Evolutionary conservation across 2,113 vertebrate species (phyloP).

Genomic region (Accipiter cooperii): DNA sequence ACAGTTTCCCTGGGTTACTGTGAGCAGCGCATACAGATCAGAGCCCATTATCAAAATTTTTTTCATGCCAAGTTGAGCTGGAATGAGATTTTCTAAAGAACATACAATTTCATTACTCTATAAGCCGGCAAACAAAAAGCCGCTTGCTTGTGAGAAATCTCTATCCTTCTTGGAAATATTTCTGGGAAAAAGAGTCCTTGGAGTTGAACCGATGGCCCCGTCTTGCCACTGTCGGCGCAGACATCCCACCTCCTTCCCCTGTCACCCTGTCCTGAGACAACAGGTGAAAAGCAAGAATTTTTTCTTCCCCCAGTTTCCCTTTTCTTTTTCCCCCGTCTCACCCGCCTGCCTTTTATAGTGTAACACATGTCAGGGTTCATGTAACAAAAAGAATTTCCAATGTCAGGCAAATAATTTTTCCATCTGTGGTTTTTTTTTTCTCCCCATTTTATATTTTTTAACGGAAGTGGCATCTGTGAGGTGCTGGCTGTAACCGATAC

Average conservation of each 20-base stretch:
- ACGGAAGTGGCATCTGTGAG: conserved; percentile 69
- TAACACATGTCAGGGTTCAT: conserved; percentile 49
- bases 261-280: background rate
- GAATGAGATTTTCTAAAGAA: background rate
- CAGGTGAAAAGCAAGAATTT: conserved; percentile 50
- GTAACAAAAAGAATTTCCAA: conserved; percentile 60
- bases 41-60: background rate
- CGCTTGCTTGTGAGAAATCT: accelerated
- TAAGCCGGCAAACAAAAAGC: background rate
- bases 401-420: conserved; percentile 66
- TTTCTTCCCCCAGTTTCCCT: conserved; percentile 28
- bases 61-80: background rate
- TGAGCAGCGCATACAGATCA: background rate
- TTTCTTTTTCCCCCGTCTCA: background rate
- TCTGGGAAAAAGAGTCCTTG: background rate
- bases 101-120: background rate
- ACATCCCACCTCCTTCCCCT: background rate
- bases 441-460: conserved; percentile 7
- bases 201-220: accelerated
- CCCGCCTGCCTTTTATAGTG: background rate
- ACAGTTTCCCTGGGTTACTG: background rate
- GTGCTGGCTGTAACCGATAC: conserved; percentile 61
- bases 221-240: background rate
- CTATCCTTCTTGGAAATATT: background rate
- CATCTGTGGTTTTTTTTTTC: conserved; percentile 46